Evolutionary conservation across 1,140 invertebrate genomes (phyloP).

Genomic region (Trachymyrmex cornetzi): DNA sequence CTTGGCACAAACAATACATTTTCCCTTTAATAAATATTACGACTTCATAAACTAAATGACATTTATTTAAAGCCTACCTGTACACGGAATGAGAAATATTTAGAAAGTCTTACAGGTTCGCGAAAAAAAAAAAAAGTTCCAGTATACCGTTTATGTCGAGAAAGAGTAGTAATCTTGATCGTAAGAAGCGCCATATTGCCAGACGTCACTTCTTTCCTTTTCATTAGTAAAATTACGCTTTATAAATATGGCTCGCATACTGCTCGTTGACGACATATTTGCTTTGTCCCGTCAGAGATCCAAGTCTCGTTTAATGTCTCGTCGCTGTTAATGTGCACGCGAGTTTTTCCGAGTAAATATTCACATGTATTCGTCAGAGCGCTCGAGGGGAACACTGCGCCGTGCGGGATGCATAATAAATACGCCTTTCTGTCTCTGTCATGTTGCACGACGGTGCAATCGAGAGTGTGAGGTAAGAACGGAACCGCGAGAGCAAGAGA

Average conservation of each 20-base stretch:
- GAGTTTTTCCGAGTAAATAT: conserved; percentile 13
- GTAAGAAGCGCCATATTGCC: not conserved
- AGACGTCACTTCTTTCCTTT: not conserved
- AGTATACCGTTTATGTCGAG: not conserved
- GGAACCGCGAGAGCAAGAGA: conserved; percentile 2
- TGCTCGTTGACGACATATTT: conserved; percentile 24
- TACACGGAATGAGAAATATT: not conserved
- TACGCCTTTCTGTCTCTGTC: conserved; percentile 17
- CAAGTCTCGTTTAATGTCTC: conserved; percentile 6
- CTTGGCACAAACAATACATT: not conserved
- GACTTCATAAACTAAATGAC: not conserved
- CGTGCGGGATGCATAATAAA: conserved; percentile 17
- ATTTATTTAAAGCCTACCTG: not conserved
- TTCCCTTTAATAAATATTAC: not conserved
- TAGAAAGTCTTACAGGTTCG: not conserved
- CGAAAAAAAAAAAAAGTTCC: not conserved
- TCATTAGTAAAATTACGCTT: conserved; percentile 26
- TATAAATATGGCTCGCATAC: not conserved
- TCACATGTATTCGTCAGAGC: not conserved
- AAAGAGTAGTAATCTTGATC: not conserved
- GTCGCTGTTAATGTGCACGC: not conserved
- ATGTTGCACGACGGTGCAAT: conserved; percentile 42
- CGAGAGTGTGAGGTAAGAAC: conserved; percentile 55
- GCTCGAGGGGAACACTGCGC: not conserved
- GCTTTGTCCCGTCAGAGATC: not conserved